Conservation (phyloP, 1,140 invertebrate species). For the Sminthurinus signatus region DNA sequence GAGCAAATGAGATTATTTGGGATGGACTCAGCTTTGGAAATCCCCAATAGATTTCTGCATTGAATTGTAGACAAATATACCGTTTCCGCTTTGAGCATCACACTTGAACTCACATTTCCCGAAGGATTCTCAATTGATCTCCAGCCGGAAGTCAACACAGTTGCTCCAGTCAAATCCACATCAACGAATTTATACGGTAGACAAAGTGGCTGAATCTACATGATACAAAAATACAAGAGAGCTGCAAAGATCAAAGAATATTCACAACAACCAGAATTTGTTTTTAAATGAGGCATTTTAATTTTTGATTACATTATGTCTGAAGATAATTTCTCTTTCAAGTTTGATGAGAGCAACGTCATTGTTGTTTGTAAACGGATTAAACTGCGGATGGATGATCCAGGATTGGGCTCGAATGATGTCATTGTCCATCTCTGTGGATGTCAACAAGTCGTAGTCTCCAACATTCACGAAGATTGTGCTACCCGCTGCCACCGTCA, state of each 20-base stretch:
- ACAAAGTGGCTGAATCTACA: background rate
- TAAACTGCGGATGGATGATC: background rate
- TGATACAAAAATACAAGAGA: too few species aligned
- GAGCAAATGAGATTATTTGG: too few species aligned
- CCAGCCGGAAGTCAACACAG: background rate
- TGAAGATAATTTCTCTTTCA: background rate
- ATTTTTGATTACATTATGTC: background rate
- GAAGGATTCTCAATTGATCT: background rate
- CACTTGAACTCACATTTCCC: background rate
- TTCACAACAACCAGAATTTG: too few species aligned
- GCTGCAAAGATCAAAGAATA: too few species aligned
- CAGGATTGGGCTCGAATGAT: background rate
- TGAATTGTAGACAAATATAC: too few species aligned
- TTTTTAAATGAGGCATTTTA: too few species aligned
- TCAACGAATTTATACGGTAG: constrained; percentile 1
- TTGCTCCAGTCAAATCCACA: background rate
- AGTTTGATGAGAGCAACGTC: background rate
- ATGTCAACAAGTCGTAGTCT: background rate
- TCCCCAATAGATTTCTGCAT: too few species aligned
- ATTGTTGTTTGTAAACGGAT: background rate
- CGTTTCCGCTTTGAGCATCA: too few species aligned
- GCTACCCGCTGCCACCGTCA: background rate
- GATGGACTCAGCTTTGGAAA: too few species aligned
- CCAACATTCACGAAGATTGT: background rate
- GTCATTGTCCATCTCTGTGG: background rate